These are phyloP conservation scores for Drosophila repletoides DNA, from an alignment of 1,140 invertebrate genomes.

Conservation along the genomic window DNA sequence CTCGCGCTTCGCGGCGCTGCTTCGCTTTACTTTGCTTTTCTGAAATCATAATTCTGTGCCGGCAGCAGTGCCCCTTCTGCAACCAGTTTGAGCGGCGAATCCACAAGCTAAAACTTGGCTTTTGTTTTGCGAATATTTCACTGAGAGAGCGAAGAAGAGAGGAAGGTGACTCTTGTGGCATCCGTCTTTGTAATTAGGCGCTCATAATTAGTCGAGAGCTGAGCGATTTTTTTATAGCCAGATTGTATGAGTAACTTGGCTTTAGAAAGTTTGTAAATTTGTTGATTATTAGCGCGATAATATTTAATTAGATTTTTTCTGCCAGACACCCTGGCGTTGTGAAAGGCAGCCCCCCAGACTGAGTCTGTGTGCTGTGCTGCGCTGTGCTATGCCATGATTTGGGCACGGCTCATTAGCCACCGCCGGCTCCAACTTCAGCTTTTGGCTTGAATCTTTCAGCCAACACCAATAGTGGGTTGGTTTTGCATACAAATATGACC, in stretches of 20 bases:
- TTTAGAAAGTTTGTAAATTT: conserved; percentile 64
- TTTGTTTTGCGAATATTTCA: conserved; percentile 45
- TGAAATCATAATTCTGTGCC: conserved; percentile 64
- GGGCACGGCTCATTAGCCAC: conserved; percentile 52
- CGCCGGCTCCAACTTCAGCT: conserved; percentile 14
- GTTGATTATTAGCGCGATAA: conserved; percentile 72
- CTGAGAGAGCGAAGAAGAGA: too few relatives aligned
- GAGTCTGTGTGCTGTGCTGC: too few relatives aligned
- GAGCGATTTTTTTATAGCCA: conserved; percentile 59
- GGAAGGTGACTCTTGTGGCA: conserved; percentile 16
- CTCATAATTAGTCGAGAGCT: conserved; percentile 63
- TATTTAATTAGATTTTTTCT: conserved; percentile 75
- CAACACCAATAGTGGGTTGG: conserved; percentile 20
- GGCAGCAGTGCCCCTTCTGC: conserved; percentile 5
- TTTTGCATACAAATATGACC: conserved; percentile 55
- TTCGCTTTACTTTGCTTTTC: conserved; percentile 51
- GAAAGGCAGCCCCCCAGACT: conserved; percentile 39
- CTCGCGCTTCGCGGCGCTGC: too few relatives aligned
- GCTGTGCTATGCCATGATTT: conserved; percentile 22
- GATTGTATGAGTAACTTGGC: conserved; percentile 32
- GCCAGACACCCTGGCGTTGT: conserved; percentile 42
- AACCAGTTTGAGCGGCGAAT: too few relatives aligned
- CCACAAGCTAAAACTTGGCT: too few relatives aligned
- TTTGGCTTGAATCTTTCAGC: too few relatives aligned
- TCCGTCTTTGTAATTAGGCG: conserved; percentile 42